These are phyloP conservation scores for Himantopus leucocephalus DNA, from an alignment of 2,113 vertebrate genomes.

Conservation along the genomic window DNA sequence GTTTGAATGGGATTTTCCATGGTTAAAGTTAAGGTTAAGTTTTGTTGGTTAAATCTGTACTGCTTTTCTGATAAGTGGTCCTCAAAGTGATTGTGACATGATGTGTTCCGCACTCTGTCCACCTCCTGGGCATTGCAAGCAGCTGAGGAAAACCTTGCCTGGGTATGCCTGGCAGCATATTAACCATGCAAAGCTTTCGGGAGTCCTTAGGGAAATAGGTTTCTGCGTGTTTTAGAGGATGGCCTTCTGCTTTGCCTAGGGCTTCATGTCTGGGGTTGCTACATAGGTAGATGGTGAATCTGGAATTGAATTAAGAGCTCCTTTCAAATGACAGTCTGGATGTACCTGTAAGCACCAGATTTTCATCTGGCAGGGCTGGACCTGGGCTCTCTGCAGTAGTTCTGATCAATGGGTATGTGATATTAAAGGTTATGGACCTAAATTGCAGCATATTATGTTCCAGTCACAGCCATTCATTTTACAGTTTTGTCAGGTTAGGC, in stretches of 20 bases:
- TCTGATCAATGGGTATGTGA: neutral
- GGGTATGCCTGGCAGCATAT: constrained; percentile 34
- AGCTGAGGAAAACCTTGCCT: constrained; percentile 32
- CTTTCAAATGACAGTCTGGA: neutral
- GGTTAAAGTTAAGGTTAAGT: neutral
- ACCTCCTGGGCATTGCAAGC: constrained; percentile 44
- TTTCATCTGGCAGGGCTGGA: neutral
- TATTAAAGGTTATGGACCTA: neutral
- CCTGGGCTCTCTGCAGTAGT: neutral
- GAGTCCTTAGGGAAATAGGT: constrained; percentile 13
- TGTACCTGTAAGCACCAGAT: neutral
- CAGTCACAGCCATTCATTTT: neutral
- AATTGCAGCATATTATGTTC: neutral
- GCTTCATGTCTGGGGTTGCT: constrained; percentile 6
- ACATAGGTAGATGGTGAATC: neutral
- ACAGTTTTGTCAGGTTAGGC: neutral
- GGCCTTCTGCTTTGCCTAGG: constrained; percentile 57
- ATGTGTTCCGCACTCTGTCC: constrained; percentile 22
- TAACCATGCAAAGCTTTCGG: constrained; percentile 11
- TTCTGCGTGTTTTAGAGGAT: constrained; percentile 22
- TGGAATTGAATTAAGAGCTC: neutral
- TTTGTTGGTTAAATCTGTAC: neutral
- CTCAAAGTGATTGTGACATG: neutral
- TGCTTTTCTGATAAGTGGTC: neutral
- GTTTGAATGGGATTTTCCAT: neutral